Evolutionary conservation across 2,888 invertebrate species (phyloP).

Genomic region (Platerodrilus igneus): DNA sequence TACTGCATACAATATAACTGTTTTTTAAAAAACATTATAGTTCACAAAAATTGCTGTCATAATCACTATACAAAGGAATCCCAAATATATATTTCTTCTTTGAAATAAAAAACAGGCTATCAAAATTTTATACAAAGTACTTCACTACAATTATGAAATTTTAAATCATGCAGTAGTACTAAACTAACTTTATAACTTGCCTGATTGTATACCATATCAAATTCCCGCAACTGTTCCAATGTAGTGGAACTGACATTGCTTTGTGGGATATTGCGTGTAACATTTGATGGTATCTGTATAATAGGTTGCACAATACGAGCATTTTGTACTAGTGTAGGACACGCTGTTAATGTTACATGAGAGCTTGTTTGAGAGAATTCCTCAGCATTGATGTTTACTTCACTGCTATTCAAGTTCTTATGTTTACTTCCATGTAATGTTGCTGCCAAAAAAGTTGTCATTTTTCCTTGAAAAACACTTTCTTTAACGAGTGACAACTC

Average conservation of each 20-base stretch:
- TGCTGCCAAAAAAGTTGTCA: slow-evolving; percentile 49
- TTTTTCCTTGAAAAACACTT: slow-evolving; percentile 48
- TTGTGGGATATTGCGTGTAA: slow-evolving; percentile 56
- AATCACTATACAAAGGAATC: no score
- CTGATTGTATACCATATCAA: slow-evolving; percentile 76
- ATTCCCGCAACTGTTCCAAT: slow-evolving; percentile 71
- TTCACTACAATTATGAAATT: background rate
- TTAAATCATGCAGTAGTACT: no score
- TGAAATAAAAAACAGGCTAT: no score
- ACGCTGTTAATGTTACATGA: slow-evolving; percentile 22
- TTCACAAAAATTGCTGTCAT: no score
- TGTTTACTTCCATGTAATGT: slow-evolving; percentile 47
- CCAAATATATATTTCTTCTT: no score
- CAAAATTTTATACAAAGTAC: slow-evolving; percentile 1
- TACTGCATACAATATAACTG: no score
- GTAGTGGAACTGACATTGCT: slow-evolving; percentile 71
- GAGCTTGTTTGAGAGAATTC: slow-evolving; percentile 21
- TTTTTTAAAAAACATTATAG: no score
- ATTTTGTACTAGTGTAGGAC: slow-evolving; percentile 55
- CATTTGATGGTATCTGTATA: slow-evolving; percentile 59
- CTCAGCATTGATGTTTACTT: slow-evolving; percentile 25
- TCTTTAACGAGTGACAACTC: slow-evolving; percentile 47
- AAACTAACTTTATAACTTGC: no score
- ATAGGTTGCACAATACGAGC: slow-evolving; percentile 54
- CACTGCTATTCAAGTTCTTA: slow-evolving; percentile 32